Evolutionary conservation across 1,140 invertebrate genomes (phyloP).

Genomic region (Ephestia elutella): DNA sequence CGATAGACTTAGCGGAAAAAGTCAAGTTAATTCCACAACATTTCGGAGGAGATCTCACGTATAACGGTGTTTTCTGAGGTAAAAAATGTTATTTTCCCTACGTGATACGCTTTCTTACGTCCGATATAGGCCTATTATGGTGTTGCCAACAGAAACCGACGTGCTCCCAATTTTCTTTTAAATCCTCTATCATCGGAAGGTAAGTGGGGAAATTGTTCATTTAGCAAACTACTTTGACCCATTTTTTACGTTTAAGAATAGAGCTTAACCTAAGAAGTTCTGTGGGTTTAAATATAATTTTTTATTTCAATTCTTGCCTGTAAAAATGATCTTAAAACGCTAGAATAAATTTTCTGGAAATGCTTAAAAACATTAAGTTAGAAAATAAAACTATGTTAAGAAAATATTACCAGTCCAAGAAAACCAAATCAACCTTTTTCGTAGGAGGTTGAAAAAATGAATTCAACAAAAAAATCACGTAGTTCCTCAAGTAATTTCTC

Average conservation of each 20-base stretch:
- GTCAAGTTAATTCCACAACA: neutral
- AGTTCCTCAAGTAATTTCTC: conserved; percentile 2
- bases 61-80: conserved; percentile 3
- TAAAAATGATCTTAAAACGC: too few relatives aligned
- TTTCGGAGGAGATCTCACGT: conserved; percentile 1
- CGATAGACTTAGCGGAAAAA: neutral
- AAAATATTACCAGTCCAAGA: too few relatives aligned
- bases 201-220: neutral
- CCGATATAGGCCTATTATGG: neutral
- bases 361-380: too few relatives aligned
- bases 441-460: too few relatives aligned
- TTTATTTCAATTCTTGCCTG: too few relatives aligned
- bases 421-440: too few relatives aligned
- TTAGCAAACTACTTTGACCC: too few relatives aligned
- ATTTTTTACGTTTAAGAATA: too few relatives aligned
- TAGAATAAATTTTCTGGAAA: too few relatives aligned
- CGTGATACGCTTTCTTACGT: conserved; percentile 3
- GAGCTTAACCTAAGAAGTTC: too few relatives aligned
- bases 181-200: neutral
- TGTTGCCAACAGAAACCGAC: neutral
- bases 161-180: neutral
- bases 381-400: too few relatives aligned
- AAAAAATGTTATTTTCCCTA: conserved; percentile 9
- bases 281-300: too few relatives aligned
- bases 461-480: neutral